These are phyloP conservation scores for Gnatocerus cornutus DNA, from an alignment of 2,888 invertebrate genomes.

Conservation along the genomic window DNA sequence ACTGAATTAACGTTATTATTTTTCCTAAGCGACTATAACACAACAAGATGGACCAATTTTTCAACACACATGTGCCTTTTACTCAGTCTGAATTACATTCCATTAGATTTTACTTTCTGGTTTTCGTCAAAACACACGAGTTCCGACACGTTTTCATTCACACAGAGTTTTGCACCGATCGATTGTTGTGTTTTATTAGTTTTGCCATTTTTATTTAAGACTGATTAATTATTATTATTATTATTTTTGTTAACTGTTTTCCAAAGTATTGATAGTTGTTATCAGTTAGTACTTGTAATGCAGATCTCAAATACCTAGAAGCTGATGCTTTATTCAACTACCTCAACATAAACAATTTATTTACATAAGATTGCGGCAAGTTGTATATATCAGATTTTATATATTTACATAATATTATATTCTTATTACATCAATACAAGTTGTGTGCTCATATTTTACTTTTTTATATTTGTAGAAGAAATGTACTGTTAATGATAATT, in stretches of 20 bases:
- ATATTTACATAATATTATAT: constrained; percentile 58
- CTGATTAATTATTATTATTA: constrained; percentile 65
- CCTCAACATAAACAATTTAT: constrained; percentile 62
- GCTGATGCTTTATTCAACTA: constrained; percentile 63
- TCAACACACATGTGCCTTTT: constrained; percentile 64
- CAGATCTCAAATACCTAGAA: constrained; percentile 58
- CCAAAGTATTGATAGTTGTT: constrained; percentile 67
- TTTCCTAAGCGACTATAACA: constrained; percentile 51
- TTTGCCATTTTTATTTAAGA: constrained; percentile 71
- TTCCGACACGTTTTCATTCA: constrained; percentile 40
- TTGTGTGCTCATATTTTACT: constrained; percentile 61
- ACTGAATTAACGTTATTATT: constrained; percentile 57
- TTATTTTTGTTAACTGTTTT: constrained; percentile 60
- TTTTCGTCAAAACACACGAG: constrained; percentile 40
- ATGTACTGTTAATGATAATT: constrained; percentile 64
- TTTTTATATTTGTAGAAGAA: constrained; percentile 58
- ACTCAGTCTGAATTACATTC: constrained; percentile 57
- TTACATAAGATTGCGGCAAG: constrained; percentile 55
- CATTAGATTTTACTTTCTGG: constrained; percentile 57
- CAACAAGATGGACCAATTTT: constrained; percentile 62
- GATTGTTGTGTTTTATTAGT: constrained; percentile 58
- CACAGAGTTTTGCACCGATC: constrained; percentile 29
- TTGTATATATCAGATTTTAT: constrained; percentile 62
- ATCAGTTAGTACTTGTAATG: constrained; percentile 59
- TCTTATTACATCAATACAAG: constrained; percentile 61